A percentile compares a stretch with the other conserved stretches of the same genome.
Conservation (phyloP, 2,888 invertebrate genomes). For the Sarcophaga caerulescens region DNA sequence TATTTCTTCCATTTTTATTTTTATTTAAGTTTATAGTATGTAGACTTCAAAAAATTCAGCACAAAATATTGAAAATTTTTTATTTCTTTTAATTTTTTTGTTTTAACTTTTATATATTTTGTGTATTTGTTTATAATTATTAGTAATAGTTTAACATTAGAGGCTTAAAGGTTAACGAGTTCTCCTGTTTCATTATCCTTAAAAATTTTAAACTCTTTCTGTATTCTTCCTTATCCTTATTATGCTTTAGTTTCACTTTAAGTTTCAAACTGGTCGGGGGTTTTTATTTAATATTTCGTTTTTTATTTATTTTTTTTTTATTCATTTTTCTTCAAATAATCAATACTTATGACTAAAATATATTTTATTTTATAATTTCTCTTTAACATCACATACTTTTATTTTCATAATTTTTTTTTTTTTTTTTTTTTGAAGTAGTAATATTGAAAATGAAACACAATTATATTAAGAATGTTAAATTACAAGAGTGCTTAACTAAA, state of each 20-base stretch:
- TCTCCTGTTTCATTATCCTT: constrained; percentile 46
- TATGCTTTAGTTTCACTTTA: constrained; percentile 39
- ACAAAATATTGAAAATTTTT: constrained; percentile 49
- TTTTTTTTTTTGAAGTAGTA: background rate
- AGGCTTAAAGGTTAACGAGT: constrained; percentile 58
- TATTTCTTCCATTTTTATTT: background rate
- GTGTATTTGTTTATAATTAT: background rate
- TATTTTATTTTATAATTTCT: constrained; percentile 20
- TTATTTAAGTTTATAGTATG: constrained; percentile 1
- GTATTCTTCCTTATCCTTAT: background rate
- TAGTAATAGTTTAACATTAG: constrained; percentile 49
- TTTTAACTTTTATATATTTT: constrained; percentile 32
- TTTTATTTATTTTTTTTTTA: background rate
- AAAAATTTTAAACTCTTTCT: background rate
- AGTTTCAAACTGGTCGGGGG: constrained; percentile 62
- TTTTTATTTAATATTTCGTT: constrained; percentile 13
- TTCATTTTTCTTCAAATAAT: constrained; percentile 21
- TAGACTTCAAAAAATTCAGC: constrained; percentile 49
- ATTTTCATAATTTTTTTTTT: background rate
- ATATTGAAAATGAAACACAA: background rate
- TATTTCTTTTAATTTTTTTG: background rate
- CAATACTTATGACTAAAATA: constrained; percentile 52
- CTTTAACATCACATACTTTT: constrained; percentile 52
- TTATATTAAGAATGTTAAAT: background rate
- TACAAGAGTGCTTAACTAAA: background rate